phyloP scores from a whole-genome alignment of 2,797 vertebrate genomes.

The Ceryle rudis region DNA sequence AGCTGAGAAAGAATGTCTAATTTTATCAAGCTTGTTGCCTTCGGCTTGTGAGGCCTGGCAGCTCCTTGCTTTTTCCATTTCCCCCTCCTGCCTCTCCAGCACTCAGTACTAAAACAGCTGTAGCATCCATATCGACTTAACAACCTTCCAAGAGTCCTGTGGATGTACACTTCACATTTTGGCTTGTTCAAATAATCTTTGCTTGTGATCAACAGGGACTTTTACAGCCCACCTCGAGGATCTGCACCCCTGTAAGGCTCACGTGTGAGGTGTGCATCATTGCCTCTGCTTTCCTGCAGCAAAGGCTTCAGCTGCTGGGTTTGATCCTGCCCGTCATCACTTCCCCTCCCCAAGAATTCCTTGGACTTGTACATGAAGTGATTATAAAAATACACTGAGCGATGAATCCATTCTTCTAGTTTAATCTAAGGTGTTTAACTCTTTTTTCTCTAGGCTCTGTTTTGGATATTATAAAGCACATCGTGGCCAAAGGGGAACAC shows the following conservation, averaged over 20 bases:
- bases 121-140: neutral
- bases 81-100: neutral
- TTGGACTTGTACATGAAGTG: neutral
- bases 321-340: neutral
- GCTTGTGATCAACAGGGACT: neutral
- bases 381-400: neutral
- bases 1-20: neutral
- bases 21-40: neutral
- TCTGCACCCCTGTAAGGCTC: neutral
- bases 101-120: neutral
- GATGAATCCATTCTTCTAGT: neutral
- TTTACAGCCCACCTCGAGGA: neutral
- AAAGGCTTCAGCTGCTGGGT: neutral
- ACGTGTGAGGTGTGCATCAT: rapidly evolving
- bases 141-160: neutral
- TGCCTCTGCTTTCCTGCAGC: neutral
- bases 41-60: constrained; percentile 12
- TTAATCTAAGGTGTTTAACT: neutral
- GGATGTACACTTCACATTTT: neutral
- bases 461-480: constrained; percentile 97
- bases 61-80: constrained; percentile 22
- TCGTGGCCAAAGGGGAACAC: constrained; percentile 95
- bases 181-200: neutral
- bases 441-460: constrained; percentile 86
- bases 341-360: neutral